phyloP scores from a whole-genome alignment of 1,140 invertebrate species.

The Acyrthosiphon pisum region DNA sequence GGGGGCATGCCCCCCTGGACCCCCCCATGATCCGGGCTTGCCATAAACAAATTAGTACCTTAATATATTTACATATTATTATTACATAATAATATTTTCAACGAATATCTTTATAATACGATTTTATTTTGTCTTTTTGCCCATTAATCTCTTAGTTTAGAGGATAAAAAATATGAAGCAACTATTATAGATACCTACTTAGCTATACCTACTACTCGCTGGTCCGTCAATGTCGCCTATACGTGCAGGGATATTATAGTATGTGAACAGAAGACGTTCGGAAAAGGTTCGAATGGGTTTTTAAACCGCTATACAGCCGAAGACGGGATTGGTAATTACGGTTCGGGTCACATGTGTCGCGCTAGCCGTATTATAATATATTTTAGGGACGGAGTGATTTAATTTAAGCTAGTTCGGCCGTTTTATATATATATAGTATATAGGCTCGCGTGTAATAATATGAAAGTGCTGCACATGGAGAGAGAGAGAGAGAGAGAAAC shows the following conservation, averaged over 20 bases:
- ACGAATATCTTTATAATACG: too few relatives aligned
- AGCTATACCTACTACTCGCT: not conserved
- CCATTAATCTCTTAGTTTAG: too few relatives aligned
- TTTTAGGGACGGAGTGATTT: slow-evolving; percentile 21
- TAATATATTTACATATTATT: too few relatives aligned
- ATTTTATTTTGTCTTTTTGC: too few relatives aligned
- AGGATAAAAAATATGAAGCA: not conserved
- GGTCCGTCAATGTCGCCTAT: not conserved
- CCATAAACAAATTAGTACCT: too few relatives aligned
- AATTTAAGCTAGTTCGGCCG: not conserved
- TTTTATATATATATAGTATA: not conserved
- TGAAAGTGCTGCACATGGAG: not conserved
- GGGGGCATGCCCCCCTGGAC: too few relatives aligned
- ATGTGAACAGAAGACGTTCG: not conserved
- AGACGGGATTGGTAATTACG: slow-evolving; percentile 34
- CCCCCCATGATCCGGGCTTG: too few relatives aligned
- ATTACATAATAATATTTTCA: too few relatives aligned
- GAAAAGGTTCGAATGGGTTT: not conserved
- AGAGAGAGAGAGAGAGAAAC: too few relatives aligned
- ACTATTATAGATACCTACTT: not conserved
- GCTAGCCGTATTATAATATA: not conserved
- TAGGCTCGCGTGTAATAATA: not conserved
- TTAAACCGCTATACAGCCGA: not conserved
- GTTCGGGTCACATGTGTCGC: slow-evolving; percentile 44
- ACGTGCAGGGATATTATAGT: not conserved